Percentiles rank a stretch among this genome's conserved stretches.
Evolutionary conservation across 2,797 vertebrate genomes (phyloP).

Genomic region (Toxotes lorentzi): DNA sequence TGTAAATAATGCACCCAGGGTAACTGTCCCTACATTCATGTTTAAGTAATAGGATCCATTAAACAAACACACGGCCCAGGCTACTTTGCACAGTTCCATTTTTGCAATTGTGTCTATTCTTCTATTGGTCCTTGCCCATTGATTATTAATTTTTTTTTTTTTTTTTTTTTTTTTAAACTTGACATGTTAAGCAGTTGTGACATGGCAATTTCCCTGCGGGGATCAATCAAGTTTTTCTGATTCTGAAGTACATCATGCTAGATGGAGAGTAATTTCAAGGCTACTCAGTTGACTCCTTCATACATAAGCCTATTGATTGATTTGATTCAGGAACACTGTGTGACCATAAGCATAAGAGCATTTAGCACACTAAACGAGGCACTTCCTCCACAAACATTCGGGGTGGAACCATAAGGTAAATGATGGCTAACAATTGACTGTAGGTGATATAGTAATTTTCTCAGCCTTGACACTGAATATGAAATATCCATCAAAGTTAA

Average conservation of each 20-base stretch:
- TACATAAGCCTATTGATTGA: constrained; percentile 38
- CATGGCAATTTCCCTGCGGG: not conserved
- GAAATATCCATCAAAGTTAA: constrained; percentile 83
- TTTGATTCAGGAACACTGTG: constrained; percentile 27
- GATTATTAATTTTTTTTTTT: not conserved
- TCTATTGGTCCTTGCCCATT: not conserved
- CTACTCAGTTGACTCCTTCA: constrained; percentile 32
- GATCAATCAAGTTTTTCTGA: constrained; percentile 4
- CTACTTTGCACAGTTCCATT: not conserved
- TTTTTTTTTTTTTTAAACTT: not conserved
- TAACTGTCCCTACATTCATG: constrained; percentile 17
- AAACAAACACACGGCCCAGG: constrained; percentile 11
- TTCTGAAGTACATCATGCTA: constrained; percentile 10
- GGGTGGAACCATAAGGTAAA: constrained; percentile 48
- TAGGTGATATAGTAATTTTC: constrained; percentile 62
- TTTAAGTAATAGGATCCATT: constrained; percentile 34
- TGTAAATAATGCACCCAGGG: constrained; percentile 12
- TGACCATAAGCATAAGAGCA: constrained; percentile 18
- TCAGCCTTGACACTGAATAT: constrained; percentile 61
- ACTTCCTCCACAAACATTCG: constrained; percentile 25
- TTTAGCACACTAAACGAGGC: constrained; percentile 42
- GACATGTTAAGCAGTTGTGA: not conserved
- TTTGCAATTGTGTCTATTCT: not conserved
- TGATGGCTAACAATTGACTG: constrained; percentile 54
- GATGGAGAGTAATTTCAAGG: constrained; percentile 27